A percentile compares a stretch with the other conserved stretches of the same genome.
Conservation (phyloP, 2,797 vertebrate genomes). For the Leptatherina wallacei region DNA sequence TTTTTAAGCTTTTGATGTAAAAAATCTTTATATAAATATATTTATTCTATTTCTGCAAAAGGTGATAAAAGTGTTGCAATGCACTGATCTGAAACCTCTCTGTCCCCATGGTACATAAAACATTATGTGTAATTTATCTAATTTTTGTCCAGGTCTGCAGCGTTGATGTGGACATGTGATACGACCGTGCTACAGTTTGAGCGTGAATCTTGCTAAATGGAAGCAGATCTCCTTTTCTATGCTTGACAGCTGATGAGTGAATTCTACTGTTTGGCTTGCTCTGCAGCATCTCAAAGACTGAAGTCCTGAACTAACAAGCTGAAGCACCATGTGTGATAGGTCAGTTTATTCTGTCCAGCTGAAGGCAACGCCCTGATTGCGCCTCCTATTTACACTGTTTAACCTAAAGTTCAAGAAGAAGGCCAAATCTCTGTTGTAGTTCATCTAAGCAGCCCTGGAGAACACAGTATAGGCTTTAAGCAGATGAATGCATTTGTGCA, state of each 20-base stretch:
- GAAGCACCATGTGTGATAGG: background rate
- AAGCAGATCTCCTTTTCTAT: background rate
- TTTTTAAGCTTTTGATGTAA: too few relatives aligned
- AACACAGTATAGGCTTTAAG: background rate
- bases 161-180: background rate
- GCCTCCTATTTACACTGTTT: too few relatives aligned
- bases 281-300: background rate
- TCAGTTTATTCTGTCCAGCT: background rate
- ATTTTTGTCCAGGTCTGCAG: slow-evolving; percentile 28
- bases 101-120: background rate
- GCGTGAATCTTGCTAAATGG: background rate
- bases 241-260: background rate
- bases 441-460: background rate
- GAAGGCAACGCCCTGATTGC: background rate
- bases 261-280: background rate
- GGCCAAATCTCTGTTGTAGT: background rate
- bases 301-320: background rate
- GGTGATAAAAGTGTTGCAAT: background rate
- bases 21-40: too few relatives aligned
- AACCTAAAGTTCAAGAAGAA: background rate
- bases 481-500: background rate
- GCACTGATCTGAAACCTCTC: background rate
- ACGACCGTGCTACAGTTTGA: background rate
- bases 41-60: background rate
- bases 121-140: background rate